These are phyloP conservation scores for Auanema freiburgensis DNA, from an alignment of 2,888 invertebrate genomes.

Conservation along the genomic window DNA sequence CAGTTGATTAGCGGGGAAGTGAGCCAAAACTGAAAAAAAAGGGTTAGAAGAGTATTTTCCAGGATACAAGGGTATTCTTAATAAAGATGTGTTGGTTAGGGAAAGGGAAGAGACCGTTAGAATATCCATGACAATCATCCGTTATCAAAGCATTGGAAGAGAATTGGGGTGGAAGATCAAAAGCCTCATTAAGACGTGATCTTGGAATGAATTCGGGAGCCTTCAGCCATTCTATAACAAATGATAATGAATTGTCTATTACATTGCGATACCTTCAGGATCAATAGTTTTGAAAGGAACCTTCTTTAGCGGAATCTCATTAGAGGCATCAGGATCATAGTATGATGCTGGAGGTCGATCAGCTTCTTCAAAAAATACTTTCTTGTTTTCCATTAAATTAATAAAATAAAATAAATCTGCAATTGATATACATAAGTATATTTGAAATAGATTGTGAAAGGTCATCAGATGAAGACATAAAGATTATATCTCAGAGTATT, in stretches of 20 bases:
- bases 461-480: too few species aligned
- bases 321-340: constrained; percentile 27
- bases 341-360: constrained; percentile 54
- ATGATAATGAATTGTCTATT: neutral
- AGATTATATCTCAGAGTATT: too few species aligned
- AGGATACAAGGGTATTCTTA: constrained; percentile 10
- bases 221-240: constrained; percentile 46
- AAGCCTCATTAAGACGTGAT: constrained; percentile 25
- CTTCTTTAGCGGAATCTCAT: constrained; percentile 26
- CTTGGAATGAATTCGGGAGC: constrained; percentile 53
- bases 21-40: constrained; percentile 4
- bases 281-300: constrained; percentile 40
- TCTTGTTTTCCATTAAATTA: constrained; percentile 14
- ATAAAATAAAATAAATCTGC: neutral
- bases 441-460: too few species aligned
- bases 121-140: too few species aligned
- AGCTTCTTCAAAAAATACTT: constrained; percentile 48
- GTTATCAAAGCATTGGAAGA: too few species aligned
- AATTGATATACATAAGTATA: too few species aligned
- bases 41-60: neutral
- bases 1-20: too few species aligned
- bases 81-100: neutral
- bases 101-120: neutral
- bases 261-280: constrained; percentile 31
- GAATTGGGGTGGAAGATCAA: constrained; percentile 1